Base-by-base conservation (phyloP, 2,113 vertebrate species). In the Galeopterus variegatus region DNA sequence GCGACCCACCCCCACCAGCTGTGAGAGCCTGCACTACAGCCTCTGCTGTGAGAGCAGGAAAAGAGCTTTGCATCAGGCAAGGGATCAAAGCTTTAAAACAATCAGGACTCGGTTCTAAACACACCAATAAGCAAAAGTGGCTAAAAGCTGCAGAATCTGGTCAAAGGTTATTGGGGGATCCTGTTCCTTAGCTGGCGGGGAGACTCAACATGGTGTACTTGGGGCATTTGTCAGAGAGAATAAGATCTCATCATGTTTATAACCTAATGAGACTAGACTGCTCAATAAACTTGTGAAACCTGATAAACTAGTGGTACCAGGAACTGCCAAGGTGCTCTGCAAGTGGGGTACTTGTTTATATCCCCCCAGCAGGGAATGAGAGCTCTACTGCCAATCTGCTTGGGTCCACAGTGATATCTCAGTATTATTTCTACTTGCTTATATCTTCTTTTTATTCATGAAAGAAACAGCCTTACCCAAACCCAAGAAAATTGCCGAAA, bases 401-500 rank as follows among this genome's bases (percentile, higher is more conserved):
- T 19, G 62, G 33, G 31, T 88, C 41, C 7, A 36, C 8, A 28
- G 18, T 41, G 50, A 48, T 36, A 77, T 18, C 50, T 28, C 26
- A 79, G 24, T 8, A 28, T 33, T 81, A 0, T 36, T 85, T 58
- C 70, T 70, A 50, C 45, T 45, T 28, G 26, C 45, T 85, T 92
- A 28, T 60, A 28, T 82, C 48, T 79, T 18, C 62, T 82, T 89
- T 79, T 64, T 14, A 31, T 17, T 88, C 62, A 62, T 11, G 60
- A 90, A 79, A 82, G 36, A 70, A 93, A n/a, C 14, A 52, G 83
- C 8, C 17, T 50, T 24, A 69, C 21, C 8, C 19, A 81, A 93
- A 60, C 18, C 75, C 21, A 88, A 94, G 81, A 88, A 94, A 87
- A 97, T 41, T 81, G 6, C 26, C 33, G 2, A 15, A 79, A 56